A percentile compares a stretch with the other conserved stretches of the same genome.
These are phyloP conservation scores for Bubo blakistoni DNA, from an alignment of 2,113 vertebrate species.

Conservation along the genomic window DNA sequence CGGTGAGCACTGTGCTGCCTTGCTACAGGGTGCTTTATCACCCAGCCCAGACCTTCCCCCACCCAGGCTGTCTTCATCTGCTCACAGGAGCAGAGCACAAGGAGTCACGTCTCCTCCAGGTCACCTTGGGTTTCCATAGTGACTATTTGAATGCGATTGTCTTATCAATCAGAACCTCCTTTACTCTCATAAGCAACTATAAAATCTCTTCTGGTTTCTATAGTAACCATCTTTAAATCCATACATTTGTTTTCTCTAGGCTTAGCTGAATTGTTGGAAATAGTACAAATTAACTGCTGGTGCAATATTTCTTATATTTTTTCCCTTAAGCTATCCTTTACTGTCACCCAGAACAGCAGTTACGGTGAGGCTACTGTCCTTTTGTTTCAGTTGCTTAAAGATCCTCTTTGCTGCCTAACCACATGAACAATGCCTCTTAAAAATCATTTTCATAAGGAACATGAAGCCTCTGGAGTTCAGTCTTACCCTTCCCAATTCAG, in stretches of 20 bases:
- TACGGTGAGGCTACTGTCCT: not conserved
- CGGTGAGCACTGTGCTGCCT: not conserved
- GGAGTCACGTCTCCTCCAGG: not conserved
- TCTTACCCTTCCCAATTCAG: not conserved
- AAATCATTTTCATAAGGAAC: not conserved
- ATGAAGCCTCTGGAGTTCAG: not conserved
- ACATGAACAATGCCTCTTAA: not conserved
- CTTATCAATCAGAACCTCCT: slow-evolving; percentile 68
- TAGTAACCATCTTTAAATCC: slow-evolving; percentile 67
- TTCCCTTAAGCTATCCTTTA: not conserved
- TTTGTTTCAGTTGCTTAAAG: not conserved
- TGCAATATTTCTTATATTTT: not conserved
- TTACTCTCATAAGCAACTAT: slow-evolving; percentile 36
- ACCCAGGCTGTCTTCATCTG: not conserved
- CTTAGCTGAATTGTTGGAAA: slow-evolving; percentile 34
- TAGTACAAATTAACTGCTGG: slow-evolving; percentile 43
- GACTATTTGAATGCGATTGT: slow-evolving; percentile 68
- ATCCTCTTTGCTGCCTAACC: not conserved
- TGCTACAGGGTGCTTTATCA: not conserved
- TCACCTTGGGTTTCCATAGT: slow-evolving; percentile 74
- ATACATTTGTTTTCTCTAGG: slow-evolving; percentile 50
- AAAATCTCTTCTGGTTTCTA: slow-evolving; percentile 64
- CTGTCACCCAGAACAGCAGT: not conserved
- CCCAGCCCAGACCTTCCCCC: not conserved
- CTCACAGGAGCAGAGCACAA: not conserved